Evolutionary conservation across 2,888 invertebrate species (phyloP), one percentile per base, ranked within the genome.

Genomic region (Cheilosia impressa): DNA sequence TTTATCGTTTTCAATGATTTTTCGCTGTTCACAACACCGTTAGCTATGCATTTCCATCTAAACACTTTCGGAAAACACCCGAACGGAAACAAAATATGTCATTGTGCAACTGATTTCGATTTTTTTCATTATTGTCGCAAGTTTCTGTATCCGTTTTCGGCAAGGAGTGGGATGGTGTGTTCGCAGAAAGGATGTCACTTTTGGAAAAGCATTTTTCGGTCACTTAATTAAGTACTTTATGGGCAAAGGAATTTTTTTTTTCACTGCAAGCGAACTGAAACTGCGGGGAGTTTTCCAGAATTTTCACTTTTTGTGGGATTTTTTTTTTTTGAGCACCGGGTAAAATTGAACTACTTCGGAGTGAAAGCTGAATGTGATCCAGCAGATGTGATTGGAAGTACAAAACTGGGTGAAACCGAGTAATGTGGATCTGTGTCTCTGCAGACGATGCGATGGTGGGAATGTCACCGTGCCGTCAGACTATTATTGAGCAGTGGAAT

Each of bases 321-420:
- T 22, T 31, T 27, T 66, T 73, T 62, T 73, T 63, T n/a, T 45
- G 41, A 41, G 43, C 52, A 80, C 60, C 72, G 66, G 60, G 66
- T 76, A 57, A 58, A 57, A 47, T 43, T 31, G 15, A 57, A 57
- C 34, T 52, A 52, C 53, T 63, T 62, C 68, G 31, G 71, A 68
- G 50, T 62, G 62, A 68, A 58, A 75, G 65, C 73, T 60, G 57
- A 79, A 75, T 75, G 47, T 57, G 76, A 60, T 81, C 76, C 81
- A 77, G 50, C 62, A 68, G 58, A 72, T 77, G 65, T 72, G 85
- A 85, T 80, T 80, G 66, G 57, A 85, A 55, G 62, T 81, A 76
- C 62, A 85, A 85, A 85, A 85, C 85, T 85, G 76, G 81, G 76
- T 68, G 72, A 85, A 85, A 85, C 81, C 80, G 85, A 81, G 85